phyloP scores from a whole-genome alignment of 2,797 vertebrate species.

The Alexandromys oeconomus region DNA sequence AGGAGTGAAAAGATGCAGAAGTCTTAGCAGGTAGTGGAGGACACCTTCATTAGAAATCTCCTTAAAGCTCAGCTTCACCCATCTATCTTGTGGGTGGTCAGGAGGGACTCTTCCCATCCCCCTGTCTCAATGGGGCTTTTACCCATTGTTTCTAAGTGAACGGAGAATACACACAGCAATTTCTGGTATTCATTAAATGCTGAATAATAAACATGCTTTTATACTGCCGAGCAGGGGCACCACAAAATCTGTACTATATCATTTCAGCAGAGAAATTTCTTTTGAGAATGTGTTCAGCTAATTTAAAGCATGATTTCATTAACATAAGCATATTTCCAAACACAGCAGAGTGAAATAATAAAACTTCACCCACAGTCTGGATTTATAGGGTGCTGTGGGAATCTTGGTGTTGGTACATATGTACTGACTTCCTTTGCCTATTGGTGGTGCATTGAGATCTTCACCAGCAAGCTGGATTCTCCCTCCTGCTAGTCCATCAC shows the following conservation, averaged over 20 bases:
- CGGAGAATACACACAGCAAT: conserved; percentile 40
- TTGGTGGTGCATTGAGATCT: background rate
- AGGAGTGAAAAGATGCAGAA: background rate
- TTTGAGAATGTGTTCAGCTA: conserved; percentile 80
- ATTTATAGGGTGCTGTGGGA: conserved; percentile 36
- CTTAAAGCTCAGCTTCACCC: background rate
- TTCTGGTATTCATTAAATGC: conserved; percentile 81
- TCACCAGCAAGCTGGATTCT: background rate
- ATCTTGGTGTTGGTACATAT: background rate
- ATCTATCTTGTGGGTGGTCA: background rate
- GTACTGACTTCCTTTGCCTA: background rate
- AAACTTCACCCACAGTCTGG: conserved; percentile 51
- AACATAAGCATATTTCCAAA: conserved; percentile 76
- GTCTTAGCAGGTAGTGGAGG: background rate
- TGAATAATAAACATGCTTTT: conserved; percentile 78
- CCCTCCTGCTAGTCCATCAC: background rate
- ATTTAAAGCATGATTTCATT: conserved; percentile 84
- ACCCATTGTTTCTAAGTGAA: conserved; percentile 63
- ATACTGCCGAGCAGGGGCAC: conserved; percentile 71
- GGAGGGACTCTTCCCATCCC: background rate
- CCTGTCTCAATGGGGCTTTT: background rate
- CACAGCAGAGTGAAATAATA: conserved; percentile 58
- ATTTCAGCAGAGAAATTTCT: conserved; percentile 78
- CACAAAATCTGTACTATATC: conserved; percentile 79
- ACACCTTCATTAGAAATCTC: background rate